phyloP scores from a whole-genome alignment of 2,797 vertebrate species.

The Columba guinea region DNA sequence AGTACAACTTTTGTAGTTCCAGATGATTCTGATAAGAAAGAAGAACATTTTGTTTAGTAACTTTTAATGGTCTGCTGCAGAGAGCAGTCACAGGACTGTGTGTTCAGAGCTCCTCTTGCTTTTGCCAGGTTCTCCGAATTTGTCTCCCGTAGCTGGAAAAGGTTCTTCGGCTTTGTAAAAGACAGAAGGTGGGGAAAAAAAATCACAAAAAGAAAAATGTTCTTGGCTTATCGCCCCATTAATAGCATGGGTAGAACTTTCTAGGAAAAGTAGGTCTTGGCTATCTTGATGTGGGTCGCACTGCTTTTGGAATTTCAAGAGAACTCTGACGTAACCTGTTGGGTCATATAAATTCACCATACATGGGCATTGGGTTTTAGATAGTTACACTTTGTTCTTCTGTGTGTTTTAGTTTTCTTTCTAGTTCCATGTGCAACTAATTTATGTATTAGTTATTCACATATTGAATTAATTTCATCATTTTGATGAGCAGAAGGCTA shows the following conservation, averaged over 20 bases:
- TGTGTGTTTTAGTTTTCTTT: slow-evolving; percentile 20
- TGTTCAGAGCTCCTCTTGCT: neutral
- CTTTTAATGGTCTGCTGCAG: neutral
- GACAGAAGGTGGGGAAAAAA: neutral
- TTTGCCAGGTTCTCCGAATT: slow-evolving; percentile 12
- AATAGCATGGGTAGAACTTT: neutral
- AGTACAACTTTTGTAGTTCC: neutral
- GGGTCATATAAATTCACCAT: neutral
- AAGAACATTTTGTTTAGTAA: neutral
- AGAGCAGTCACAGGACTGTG: neutral
- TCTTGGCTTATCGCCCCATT: neutral
- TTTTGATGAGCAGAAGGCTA: slow-evolving; percentile 21
- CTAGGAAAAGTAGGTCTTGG: neutral
- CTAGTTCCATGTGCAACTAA: slow-evolving; percentile 66
- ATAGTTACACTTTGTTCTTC: slow-evolving; percentile 17
- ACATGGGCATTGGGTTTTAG: neutral
- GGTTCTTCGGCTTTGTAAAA: neutral
- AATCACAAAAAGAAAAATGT: neutral
- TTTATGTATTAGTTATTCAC: slow-evolving; percentile 60
- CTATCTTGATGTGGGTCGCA: neutral
- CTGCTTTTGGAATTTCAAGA: neutral
- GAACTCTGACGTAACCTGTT: neutral
- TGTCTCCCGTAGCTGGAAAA: neutral
- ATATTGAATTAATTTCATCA: slow-evolving; percentile 72
- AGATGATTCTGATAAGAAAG: slow-evolving; percentile 15